phyloP scores from a whole-genome alignment of 1,140 invertebrate genomes.

The Monochamus saltuarius region DNA sequence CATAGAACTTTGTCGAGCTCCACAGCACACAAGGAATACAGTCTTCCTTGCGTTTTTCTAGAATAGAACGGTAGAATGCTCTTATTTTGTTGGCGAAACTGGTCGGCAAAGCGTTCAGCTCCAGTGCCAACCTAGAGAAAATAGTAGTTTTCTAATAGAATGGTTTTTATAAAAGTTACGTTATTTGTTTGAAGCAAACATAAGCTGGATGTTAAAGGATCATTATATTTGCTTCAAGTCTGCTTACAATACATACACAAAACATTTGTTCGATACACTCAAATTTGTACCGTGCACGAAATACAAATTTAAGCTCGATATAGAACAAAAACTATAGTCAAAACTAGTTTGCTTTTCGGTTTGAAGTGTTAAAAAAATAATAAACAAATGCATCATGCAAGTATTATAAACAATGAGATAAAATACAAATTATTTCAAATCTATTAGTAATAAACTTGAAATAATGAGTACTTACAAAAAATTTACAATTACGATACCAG shows the following conservation, averaged over 20 bases:
- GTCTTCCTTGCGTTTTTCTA: slow-evolving; percentile 11
- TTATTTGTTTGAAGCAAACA: too few species aligned
- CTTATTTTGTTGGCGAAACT: slow-evolving; percentile 20
- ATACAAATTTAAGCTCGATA: too few species aligned
- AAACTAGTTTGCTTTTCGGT: too few species aligned
- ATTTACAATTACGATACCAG: neutral
- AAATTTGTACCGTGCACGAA: too few species aligned
- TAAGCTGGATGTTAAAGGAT: too few species aligned
- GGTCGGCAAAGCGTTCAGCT: slow-evolving; percentile 17
- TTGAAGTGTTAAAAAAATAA: too few species aligned
- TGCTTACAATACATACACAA: too few species aligned
- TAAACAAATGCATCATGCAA: too few species aligned
- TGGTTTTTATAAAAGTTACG: too few species aligned
- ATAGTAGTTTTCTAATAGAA: neutral
- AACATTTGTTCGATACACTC: too few species aligned
- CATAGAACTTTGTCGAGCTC: slow-evolving; percentile 2
- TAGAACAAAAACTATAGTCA: too few species aligned
- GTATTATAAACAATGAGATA: neutral
- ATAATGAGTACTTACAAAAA: slow-evolving; percentile 15
- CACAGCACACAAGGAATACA: slow-evolving; percentile 14
- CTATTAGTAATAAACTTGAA: slow-evolving; percentile 9
- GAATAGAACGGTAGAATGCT: slow-evolving; percentile 2
- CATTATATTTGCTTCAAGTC: too few species aligned
- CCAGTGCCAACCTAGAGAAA: slow-evolving; percentile 29
- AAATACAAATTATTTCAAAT: slow-evolving; percentile 16